phyloP scores from a whole-genome alignment of 2,888 invertebrate species.

The Drosophila atroscutellata region DNA sequence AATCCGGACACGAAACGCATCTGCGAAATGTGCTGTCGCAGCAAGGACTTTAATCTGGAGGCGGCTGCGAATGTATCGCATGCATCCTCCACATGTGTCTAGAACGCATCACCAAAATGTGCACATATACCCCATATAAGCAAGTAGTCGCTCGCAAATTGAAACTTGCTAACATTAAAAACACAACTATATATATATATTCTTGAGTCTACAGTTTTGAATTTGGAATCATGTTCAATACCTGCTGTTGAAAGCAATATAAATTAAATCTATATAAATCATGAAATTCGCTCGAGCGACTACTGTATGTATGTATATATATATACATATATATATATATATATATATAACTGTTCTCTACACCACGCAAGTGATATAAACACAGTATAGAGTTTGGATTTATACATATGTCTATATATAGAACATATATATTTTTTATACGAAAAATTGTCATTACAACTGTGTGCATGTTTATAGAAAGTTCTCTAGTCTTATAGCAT shows the following conservation, averaged over 20 bases:
- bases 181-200: background rate
- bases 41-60: slow-evolving; percentile 84
- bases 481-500: slow-evolving; percentile 67
- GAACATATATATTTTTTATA: slow-evolving; percentile 72
- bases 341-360: slow-evolving; percentile 30
- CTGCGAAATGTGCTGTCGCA: slow-evolving; percentile 90
- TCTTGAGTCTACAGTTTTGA: background rate
- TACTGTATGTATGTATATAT: background rate
- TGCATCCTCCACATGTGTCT: slow-evolving; percentile 83
- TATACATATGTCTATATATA: slow-evolving; percentile 35
- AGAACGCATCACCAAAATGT: slow-evolving; percentile 36
- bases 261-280: background rate
- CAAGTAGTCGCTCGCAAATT: background rate
- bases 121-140: slow-evolving; percentile 26
- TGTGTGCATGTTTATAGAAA: slow-evolving; percentile 65
- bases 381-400: slow-evolving; percentile 53
- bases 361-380: slow-evolving; percentile 65
- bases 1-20: slow-evolving; percentile 87
- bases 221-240: background rate
- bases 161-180: background rate
- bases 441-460: slow-evolving; percentile 59
- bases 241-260: background rate
- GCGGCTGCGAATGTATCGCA: slow-evolving; percentile 77
- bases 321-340: background rate
- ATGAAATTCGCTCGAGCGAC: background rate